Evolutionary conservation across 1,140 invertebrate genomes (phyloP), one percentile per base, ranked within the genome.

Genomic region (Pygmarrhopalites habei): DNA sequence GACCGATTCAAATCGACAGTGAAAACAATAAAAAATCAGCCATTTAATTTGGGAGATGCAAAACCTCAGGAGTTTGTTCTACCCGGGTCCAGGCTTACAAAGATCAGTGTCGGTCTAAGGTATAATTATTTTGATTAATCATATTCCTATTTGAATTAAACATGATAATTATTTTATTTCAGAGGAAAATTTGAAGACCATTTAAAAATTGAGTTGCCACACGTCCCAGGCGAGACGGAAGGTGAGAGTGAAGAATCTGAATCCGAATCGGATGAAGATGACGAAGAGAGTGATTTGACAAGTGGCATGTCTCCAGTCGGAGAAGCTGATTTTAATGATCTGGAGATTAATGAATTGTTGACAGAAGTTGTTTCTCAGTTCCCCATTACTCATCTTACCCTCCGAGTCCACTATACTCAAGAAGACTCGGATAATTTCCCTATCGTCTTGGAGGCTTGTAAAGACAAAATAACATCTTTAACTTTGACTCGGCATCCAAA

Each of bases 151-250:
- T 10, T 10, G n/a, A 19, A 19, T 25, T n/a, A 5, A 10, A 5
- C 19, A 47, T 10, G n/a, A 25, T 47, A 5, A 7, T 19, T 47
- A 35, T 17, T 15, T 35, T 15, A 35, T 35, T 35, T 35, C 32
- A 47, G 53, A 26, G 12, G 53, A 7, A 35, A 30, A 12, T 56
- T n/a, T 23, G 53, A 56, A 35, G 53, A 56, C 23, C 53, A 56
- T 29, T 32, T 56, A 17, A 56, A 56, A 39, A 19, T 39, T 2
- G 30, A 30, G 4, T 7, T 39, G 17, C 12, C 2, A 12, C 12
- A 7, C 53, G 21, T n/a, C 53, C 5, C 14, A 3, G n/a, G n/a
- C n/a, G 17, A 56, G n/a, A 17, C 2, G 4, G 7, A 52, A 26
- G 10, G 4, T 10, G 19, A 52, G 10, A 52, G 15, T 25, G 49